Percentiles rank a stretch among this genome's conserved stretches.
Conservation (phyloP, 2,888 invertebrate genomes). For the Halictus quadricinctus region DNA sequence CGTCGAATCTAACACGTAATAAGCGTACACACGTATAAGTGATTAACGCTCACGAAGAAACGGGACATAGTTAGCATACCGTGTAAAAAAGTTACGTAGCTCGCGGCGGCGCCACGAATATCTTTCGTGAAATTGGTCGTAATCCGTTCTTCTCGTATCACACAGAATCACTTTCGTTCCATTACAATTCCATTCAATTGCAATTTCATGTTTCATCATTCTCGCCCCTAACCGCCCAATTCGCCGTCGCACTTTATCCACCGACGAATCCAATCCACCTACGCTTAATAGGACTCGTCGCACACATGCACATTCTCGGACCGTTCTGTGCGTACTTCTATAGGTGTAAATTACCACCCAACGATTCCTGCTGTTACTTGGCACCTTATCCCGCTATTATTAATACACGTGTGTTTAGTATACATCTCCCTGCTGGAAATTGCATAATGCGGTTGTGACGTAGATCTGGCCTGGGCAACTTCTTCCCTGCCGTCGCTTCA, state of each 20-base stretch:
- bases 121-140: constrained; percentile 5
- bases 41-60: background rate
- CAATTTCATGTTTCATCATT: constrained; percentile 71
- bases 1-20: background rate
- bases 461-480: background rate
- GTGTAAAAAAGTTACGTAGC: background rate
- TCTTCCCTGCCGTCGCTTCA: too few relatives aligned
- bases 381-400: background rate
- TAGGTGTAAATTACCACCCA: background rate
- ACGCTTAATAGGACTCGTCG: constrained; percentile 60
- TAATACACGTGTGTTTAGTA: background rate
- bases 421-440: background rate
- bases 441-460: background rate
- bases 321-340: constrained; percentile 28
- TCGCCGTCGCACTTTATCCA: constrained; percentile 30
- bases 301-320: constrained; percentile 38
- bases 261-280: constrained; percentile 62
- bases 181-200: constrained; percentile 71
- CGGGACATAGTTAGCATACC: background rate
- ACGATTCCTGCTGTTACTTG: background rate
- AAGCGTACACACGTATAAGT: background rate
- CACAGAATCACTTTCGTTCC: constrained; percentile 67
- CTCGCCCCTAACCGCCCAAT: background rate
- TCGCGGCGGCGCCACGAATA: background rate
- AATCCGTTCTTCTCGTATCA: constrained; percentile 49